phyloP scores from a whole-genome alignment of 2,113 vertebrate species.

The Ornithorhynchus anatinus region DNA sequence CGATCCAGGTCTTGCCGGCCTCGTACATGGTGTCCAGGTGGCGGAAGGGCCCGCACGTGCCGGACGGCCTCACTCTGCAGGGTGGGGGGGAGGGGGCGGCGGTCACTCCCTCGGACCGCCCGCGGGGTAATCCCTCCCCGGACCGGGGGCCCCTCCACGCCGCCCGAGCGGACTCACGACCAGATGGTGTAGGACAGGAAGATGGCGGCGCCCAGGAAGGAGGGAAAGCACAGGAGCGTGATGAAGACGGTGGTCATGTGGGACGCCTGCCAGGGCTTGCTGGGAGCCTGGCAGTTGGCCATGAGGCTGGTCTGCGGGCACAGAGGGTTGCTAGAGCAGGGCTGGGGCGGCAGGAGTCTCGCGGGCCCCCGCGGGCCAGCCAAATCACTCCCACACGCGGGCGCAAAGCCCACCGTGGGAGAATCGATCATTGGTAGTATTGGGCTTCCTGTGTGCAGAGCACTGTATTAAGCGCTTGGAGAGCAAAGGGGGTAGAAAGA shows the following conservation, averaged over 20 bases:
- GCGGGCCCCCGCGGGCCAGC: too few species aligned
- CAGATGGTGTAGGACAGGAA: conserved; percentile 89
- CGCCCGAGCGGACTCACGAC: conserved; percentile 80
- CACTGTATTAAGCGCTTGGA: too few species aligned
- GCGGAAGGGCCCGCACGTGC: conserved; percentile 85
- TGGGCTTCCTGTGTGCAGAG: too few species aligned
- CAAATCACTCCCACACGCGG: too few species aligned
- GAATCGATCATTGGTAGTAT: too few species aligned
- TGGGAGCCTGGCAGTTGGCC: conserved; percentile 91
- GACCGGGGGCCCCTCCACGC: fast-evolving
- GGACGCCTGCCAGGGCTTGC: conserved; percentile 87
- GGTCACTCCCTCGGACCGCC: fast-evolving
- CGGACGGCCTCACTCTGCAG: conserved; percentile 80
- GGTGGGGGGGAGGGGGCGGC: too few species aligned
- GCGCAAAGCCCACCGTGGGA: too few species aligned
- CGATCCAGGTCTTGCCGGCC: conserved; percentile 79
- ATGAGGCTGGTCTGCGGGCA: conserved; percentile 84
- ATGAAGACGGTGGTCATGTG: conserved; percentile 92
- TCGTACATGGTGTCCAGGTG: conserved; percentile 78
- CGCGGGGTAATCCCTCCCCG: not conserved
- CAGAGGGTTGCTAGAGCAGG: fast-evolving
- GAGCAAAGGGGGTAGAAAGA: too few species aligned
- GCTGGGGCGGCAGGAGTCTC: too few species aligned
- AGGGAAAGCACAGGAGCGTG: conserved; percentile 90
- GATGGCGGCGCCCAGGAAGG: conserved; percentile 84